Evolutionary conservation across 1,140 invertebrate species (phyloP).

Genomic region (Frieseomelitta varia): DNA sequence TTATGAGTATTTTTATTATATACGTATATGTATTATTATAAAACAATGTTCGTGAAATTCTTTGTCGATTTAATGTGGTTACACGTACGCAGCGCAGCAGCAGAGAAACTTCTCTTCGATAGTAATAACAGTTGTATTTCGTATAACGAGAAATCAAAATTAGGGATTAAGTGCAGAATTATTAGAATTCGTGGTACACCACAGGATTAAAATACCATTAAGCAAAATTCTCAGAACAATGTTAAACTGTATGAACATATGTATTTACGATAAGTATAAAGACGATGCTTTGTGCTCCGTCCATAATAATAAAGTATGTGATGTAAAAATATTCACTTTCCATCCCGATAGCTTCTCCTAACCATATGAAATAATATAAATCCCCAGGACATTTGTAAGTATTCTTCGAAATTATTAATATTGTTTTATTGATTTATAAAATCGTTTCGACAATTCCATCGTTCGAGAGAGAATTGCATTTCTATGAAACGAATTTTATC

Average conservation of each 20-base stretch:
- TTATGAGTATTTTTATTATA: background rate
- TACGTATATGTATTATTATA: background rate
- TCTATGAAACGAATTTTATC: background rate
- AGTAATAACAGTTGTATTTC: constrained; percentile 20
- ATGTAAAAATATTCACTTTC: constrained; percentile 6
- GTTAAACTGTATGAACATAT: constrained; percentile 53
- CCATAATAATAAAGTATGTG: constrained; percentile 62
- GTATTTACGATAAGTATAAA: constrained; percentile 44
- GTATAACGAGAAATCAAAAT: constrained; percentile 55
- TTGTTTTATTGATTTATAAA: background rate
- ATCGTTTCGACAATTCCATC: background rate
- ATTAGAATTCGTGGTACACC: constrained; percentile 23
- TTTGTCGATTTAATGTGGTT: constrained; percentile 16
- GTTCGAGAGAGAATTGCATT: background rate
- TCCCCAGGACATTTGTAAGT: too few relatives aligned
- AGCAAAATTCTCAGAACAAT: constrained; percentile 35
- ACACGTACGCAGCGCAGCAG: constrained; percentile 4
- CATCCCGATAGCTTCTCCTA: background rate
- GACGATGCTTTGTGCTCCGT: constrained; percentile 68
- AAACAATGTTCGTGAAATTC: background rate
- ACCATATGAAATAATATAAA: background rate
- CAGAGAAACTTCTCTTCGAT: background rate
- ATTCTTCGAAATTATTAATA: background rate
- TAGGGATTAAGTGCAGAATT: constrained; percentile 49
- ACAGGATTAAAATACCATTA: constrained; percentile 4